Evolutionary conservation across 1,140 invertebrate species (phyloP), one percentile per base, ranked within the genome.

Genomic region (Papilio polytes): DNA sequence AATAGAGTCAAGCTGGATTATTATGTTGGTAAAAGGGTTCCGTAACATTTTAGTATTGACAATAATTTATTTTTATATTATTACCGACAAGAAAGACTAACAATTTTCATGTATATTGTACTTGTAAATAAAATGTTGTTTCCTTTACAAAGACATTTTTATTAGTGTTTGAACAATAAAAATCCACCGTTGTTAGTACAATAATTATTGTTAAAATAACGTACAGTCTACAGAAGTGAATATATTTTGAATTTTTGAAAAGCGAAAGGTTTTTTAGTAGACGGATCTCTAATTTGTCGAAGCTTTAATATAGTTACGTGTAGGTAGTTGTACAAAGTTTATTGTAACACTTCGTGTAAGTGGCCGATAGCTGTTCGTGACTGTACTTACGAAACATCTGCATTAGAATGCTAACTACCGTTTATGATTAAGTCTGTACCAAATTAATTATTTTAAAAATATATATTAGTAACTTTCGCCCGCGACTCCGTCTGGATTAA

Each of bases 281-380:
- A 13, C 18, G 74, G 74, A 76, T 26, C 74, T 13, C 74, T 76
- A 53, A 76, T 48, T 48, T 44, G 12, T 18, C 46, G 15, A 76
- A 46, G 22, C 74, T 26, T 51, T 74, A 46, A 31, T 74, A 44
- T 74, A n/a, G 20, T 20, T 46, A 18, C 13, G 46, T 76, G 74
- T 76, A 76, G 74, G 46, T 74, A 48, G 73, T 74, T 63, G 59
- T 66, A 26, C 46, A 51, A 18, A 76, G 74, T 76, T 76, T 76
- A 76, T 76, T 76, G 74, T 76, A 76, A 51, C 74, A 76, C 74
- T 76, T 76, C 74, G 46, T 76, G 74, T 76, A 51, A 76, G 74
- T 76, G 74, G 74, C 44, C 22, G 44, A 76, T 66, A 66, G 63
- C 63, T 51, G 44, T 46, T 76, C 74, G 74, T 76, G 74, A 76